Evolutionary conservation across 92 coral and sea anemone species (phyloP).

Genomic region (Palythoa heliodiscus): DNA sequence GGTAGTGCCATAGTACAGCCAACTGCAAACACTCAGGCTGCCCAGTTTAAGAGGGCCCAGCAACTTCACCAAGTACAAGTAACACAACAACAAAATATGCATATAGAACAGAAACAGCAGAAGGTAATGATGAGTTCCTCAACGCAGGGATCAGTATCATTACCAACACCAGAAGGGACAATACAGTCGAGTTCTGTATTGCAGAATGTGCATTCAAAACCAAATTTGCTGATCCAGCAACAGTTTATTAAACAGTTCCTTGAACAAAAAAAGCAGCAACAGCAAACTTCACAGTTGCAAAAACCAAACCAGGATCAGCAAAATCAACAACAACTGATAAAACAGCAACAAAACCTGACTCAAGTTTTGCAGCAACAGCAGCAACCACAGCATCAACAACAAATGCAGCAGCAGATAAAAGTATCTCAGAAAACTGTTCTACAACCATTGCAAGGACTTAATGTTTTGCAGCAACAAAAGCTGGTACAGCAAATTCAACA

Average conservation of each 20-base stretch:
- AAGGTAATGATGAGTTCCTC: constrained; percentile 57
- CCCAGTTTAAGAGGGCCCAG: constrained; percentile 59
- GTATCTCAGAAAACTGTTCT: constrained; percentile 42
- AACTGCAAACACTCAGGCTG: constrained; percentile 44
- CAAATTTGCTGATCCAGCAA: constrained; percentile 70
- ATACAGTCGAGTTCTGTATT: constrained; percentile 47
- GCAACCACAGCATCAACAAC: constrained; percentile 49
- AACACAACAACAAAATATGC: constrained; percentile 75
- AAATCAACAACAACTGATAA: constrained; percentile 18
- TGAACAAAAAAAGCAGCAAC: constrained; percentile 65
- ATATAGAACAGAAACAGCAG: constrained; percentile 65
- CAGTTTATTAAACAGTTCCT: constrained; percentile 79
- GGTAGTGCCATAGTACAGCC: constrained; percentile 34
- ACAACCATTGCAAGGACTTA: constrained; percentile 26
- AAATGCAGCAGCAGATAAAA: constrained; percentile 33
- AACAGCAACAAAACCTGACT: constrained; percentile 32
- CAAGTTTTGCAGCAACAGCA: constrained; percentile 52
- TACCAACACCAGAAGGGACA: constrained; percentile 54
- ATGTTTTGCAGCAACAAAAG: constrained; percentile 35
- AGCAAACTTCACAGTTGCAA: constrained; percentile 62
- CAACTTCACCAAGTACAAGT: constrained; percentile 82
- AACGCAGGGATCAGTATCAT: constrained; percentile 51
- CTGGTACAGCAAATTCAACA: constrained; percentile 66
- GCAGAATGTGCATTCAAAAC: constrained; percentile 60
- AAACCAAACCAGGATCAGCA: constrained; percentile 16